phyloP scores from a whole-genome alignment of 1,140 invertebrate species.

The Zaprionus ornatus region DNA sequence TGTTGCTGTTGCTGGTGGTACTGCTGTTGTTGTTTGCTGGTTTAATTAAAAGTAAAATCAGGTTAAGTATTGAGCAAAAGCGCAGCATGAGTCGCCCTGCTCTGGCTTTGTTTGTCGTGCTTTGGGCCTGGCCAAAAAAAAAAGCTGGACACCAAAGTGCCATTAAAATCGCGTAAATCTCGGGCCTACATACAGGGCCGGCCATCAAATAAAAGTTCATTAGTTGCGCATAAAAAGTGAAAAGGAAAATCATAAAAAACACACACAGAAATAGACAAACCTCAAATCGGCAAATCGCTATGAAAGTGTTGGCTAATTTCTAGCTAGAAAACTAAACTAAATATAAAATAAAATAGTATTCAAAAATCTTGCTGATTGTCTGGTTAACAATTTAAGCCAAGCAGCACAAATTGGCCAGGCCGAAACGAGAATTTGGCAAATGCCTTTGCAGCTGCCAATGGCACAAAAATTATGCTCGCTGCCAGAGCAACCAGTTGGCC shows the following conservation, averaged over 20 bases:
- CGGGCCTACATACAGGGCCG: conserved; percentile 34
- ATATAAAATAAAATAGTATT: neutral
- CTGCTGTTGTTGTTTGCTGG: conserved; percentile 12
- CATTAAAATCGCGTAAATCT: conserved; percentile 71
- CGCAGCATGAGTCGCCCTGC: conserved; percentile 56
- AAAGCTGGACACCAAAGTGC: conserved; percentile 41
- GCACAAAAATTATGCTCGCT: conserved; percentile 65
- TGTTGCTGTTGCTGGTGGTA: conserved; percentile 11
- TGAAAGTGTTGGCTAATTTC: conserved; percentile 40
- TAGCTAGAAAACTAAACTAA: conserved; percentile 2
- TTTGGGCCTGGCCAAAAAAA: conserved; percentile 41
- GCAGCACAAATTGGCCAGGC: conserved; percentile 20
- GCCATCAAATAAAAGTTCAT: conserved; percentile 70
- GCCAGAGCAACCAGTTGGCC: conserved; percentile 46
- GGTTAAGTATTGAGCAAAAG: conserved; percentile 76
- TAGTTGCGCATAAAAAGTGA: conserved; percentile 63
- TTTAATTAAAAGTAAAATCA: conserved; percentile 78
- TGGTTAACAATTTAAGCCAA: conserved; percentile 10
- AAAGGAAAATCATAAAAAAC: conserved; percentile 25
- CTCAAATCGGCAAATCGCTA: conserved; percentile 14
- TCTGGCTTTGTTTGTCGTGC: neutral
- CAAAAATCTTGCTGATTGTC: conserved; percentile 14
- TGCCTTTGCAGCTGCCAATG: conserved; percentile 61
- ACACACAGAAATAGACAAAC: neutral
- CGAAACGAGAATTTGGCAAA: conserved; percentile 12